Evolutionary conservation across 1,140 invertebrate genomes (phyloP).

Genomic region (Heliconius eleuchia): DNA sequence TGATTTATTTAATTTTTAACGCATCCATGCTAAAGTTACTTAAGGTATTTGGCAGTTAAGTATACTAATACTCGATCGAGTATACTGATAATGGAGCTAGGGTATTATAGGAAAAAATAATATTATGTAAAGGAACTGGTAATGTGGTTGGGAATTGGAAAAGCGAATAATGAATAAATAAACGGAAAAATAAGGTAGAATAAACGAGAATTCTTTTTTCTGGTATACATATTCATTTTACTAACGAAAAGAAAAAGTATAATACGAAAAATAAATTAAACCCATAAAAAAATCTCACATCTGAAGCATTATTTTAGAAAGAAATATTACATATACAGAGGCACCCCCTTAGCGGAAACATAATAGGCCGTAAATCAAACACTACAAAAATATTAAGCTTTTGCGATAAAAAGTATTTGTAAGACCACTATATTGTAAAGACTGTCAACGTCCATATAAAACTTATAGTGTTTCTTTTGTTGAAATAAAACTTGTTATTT

Average conservation of each 20-base stretch:
- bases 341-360: slow-evolving; percentile 25
- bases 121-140: too few relatives aligned
- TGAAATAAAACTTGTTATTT: neutral
- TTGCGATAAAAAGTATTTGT: slow-evolving; percentile 12
- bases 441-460: neutral
- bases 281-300: neutral
- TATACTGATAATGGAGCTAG: too few relatives aligned
- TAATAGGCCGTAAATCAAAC: slow-evolving; percentile 39
- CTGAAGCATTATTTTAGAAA: neutral
- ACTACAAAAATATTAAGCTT: slow-evolving; percentile 36
- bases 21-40: too few relatives aligned
- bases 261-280: neutral
- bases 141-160: too few relatives aligned
- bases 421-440: neutral
- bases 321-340: slow-evolving; percentile 26
- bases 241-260: neutral
- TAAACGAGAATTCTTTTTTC: too few relatives aligned
- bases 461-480: slow-evolving; percentile 1
- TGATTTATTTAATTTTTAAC: too few relatives aligned
- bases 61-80: too few relatives aligned
- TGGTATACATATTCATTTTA: too few relatives aligned
- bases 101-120: too few relatives aligned
- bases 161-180: too few relatives aligned
- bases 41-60: too few relatives aligned
- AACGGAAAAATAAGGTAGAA: too few relatives aligned